phyloP scores from a whole-genome alignment of 2,113 vertebrate species.

The Choloepus hoffmanni region DNA sequence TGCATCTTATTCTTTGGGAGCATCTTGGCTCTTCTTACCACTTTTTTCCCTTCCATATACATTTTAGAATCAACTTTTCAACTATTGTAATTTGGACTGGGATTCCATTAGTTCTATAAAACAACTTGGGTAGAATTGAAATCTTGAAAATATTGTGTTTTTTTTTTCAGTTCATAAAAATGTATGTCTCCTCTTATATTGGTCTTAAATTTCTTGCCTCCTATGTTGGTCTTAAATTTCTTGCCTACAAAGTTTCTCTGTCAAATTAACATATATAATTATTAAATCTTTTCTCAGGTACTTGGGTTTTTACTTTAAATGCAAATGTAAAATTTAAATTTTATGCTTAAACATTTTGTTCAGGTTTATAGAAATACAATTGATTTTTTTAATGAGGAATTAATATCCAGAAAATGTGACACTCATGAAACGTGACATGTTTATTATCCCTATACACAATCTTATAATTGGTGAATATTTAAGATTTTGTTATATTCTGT shows the following conservation, averaged over 20 bases:
- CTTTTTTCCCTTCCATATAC: neutral
- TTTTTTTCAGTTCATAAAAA: conserved; percentile 28
- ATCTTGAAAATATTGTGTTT: neutral
- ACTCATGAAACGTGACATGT: neutral
- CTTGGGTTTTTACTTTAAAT: neutral
- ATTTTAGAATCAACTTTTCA: neutral
- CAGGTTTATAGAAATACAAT: neutral
- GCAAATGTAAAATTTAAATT: neutral
- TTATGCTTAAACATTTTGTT: neutral
- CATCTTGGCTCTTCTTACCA: neutral
- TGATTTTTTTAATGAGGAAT: neutral
- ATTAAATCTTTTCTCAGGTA: neutral
- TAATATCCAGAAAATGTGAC: neutral
- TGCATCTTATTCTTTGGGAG: neutral
- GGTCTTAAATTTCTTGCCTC: neutral
- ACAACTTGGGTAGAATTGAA: neutral
- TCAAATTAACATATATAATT: neutral
- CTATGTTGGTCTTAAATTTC: too few relatives aligned
- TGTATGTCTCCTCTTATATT: neutral
- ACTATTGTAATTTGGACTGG: neutral
- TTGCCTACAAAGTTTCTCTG: neutral
- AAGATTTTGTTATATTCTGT: neutral
- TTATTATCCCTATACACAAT: neutral
- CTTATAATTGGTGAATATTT: neutral
- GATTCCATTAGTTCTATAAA: neutral